Evolutionary conservation across 1,140 invertebrate species (phyloP), one percentile per base, ranked within the genome.

Genomic region (Formica selysi): DNA sequence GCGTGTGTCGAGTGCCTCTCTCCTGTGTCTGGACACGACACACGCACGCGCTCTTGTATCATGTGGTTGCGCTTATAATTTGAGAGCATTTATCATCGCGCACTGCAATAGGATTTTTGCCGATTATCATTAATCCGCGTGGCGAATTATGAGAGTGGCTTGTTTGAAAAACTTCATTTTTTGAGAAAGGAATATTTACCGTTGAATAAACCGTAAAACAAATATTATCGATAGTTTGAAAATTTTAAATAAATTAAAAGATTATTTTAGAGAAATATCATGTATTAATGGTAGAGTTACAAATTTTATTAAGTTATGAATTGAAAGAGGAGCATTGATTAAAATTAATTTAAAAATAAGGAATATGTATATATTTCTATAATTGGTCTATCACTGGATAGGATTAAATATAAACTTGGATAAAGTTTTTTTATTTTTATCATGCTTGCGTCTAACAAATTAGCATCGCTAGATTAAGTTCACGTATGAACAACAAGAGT

Each of bases 381-480:
- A 48, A 48, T 51, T 16, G 16, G 48, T 19, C 48, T 51, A 51
- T 19, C 44, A 51, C 48, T 51, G 3, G 48, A 51, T 19, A 51
- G 48, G 16, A 51, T 51, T 51, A 51, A 51, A 19, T 65, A 67
- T 4, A 68, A 16, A 68, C 10, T 3, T 44, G 5, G 13, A 68
- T 68, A 44, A 36, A 68, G 38, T 68, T 68, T 51, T 51, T 51
- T 51, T 44, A 68, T 68, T 68, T 67, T 26, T n/a, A 68, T 68
- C 10, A 36, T n/a, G 32, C 32, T 73, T 73, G 8, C n/a, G 22
- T 70, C 26, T 61, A 61, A 26, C 59, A 73, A 29, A 16, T 54
- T 74, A 36, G n/a, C 19, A 0, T 29, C n/a, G 11, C 29, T 3
- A 57, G 16, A 62, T 62, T 62, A 41, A 41, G 22, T 36, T 36